phyloP scores from a whole-genome alignment of 2,113 vertebrate species.

The Chlorocebus sabaeus region DNA sequence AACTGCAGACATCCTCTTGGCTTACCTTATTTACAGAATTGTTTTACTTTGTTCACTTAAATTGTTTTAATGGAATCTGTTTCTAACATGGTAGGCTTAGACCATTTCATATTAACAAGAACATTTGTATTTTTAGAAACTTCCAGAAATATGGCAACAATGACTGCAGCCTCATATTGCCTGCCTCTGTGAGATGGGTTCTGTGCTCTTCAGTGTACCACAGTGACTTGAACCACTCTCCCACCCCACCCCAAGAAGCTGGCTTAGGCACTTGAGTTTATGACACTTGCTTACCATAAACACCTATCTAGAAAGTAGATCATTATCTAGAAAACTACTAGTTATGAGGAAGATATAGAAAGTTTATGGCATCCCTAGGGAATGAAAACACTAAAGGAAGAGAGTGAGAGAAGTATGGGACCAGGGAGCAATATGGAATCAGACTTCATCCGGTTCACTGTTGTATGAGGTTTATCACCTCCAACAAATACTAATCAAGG shows the following conservation, averaged over 20 bases:
- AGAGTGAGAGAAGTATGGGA: neutral
- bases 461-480: neutral
- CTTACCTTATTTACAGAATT: neutral
- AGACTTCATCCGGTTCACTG: neutral
- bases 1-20: neutral
- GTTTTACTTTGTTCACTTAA: neutral
- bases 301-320: too few relatives aligned
- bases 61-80: neutral
- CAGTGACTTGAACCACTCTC: neutral
- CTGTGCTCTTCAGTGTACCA: neutral
- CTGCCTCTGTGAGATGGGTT: neutral
- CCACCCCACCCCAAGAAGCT: neutral
- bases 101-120: neutral
- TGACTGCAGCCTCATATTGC: neutral
- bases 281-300: neutral
- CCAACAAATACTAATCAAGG: neutral
- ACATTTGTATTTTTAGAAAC: neutral
- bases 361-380: neutral
- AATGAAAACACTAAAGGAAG: neutral
- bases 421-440: neutral
- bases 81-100: neutral
- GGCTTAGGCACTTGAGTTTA: neutral
- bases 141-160: neutral
- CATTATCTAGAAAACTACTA: neutral
- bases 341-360: neutral